A percentile compares a stretch with the other conserved stretches of the same genome.
Evolutionary conservation across 2,797 vertebrate genomes (phyloP).

Genomic region (Pseudochaenichthys georgianus): DNA sequence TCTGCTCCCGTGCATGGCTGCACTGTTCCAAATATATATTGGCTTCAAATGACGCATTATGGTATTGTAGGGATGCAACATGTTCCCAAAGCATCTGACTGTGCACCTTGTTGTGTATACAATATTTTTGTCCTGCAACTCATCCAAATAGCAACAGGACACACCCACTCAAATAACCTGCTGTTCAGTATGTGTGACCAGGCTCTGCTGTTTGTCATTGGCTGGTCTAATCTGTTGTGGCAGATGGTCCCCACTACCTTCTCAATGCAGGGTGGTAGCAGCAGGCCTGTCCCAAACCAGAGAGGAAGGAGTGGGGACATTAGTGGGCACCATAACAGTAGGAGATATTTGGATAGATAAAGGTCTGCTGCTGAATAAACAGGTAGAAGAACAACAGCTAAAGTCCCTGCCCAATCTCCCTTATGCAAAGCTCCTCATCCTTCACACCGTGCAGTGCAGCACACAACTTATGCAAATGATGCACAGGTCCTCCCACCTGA

Average conservation of each 20-base stretch:
- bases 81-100: slow-evolving; percentile 56
- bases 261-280: slow-evolving; percentile 53
- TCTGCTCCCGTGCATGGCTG: slow-evolving; percentile 23
- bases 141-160: slow-evolving; percentile 62
- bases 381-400: slow-evolving; percentile 46
- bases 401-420: slow-evolving; percentile 29
- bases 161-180: slow-evolving; percentile 36
- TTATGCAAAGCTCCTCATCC: slow-evolving; percentile 59
- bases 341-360: slow-evolving; percentile 45
- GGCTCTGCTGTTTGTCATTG: slow-evolving; percentile 41
- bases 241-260: slow-evolving; percentile 77
- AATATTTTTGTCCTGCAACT: slow-evolving; percentile 23
- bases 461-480: slow-evolving; percentile 77
- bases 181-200: slow-evolving; percentile 35
- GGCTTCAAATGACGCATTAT: slow-evolving; percentile 39
- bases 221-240: slow-evolving; percentile 38
- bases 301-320: slow-evolving; percentile 19
- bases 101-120: slow-evolving; percentile 36
- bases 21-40: slow-evolving; percentile 60
- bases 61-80: slow-evolving; percentile 43
- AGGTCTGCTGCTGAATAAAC: slow-evolving; percentile 47
- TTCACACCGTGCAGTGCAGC: slow-evolving; percentile 20
- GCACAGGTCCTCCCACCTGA: slow-evolving; percentile 43
- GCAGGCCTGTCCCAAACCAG: slow-evolving; percentile 34
- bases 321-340: slow-evolving; percentile 19